A percentile compares a stretch with the other conserved stretches of the same genome.
phyloP scores from a whole-genome alignment of 2,888 invertebrate species.

The Archaeoteleia sp. region DNA sequence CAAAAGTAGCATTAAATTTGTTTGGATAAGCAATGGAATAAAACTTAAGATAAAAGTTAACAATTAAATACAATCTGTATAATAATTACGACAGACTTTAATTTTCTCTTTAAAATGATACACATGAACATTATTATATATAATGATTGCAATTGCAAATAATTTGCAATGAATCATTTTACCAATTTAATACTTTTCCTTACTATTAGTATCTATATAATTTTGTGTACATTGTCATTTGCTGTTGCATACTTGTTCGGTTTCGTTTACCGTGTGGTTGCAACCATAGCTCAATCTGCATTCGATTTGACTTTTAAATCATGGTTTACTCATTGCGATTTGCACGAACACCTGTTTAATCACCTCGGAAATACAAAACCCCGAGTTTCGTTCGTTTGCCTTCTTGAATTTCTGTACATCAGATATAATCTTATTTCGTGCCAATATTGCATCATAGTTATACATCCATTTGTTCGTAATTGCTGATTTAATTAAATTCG shows the following conservation, averaged over 20 bases:
- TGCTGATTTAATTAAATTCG: constrained; percentile 17
- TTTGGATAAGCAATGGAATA: too few relatives aligned
- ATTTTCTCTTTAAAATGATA: too few relatives aligned
- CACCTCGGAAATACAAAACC: constrained; percentile 26
- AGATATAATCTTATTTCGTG: constrained; percentile 29
- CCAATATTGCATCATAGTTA: constrained; percentile 28
- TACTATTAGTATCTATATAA: too few relatives aligned
- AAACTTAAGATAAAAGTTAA: too few relatives aligned
- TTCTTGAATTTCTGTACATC: constrained; percentile 11
- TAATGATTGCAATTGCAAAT: too few relatives aligned
- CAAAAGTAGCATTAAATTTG: too few relatives aligned
- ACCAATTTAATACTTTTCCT: too few relatives aligned
- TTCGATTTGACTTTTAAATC: constrained; percentile 71
- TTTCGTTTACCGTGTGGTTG: constrained; percentile 36
- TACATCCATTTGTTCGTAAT: constrained; percentile 34
- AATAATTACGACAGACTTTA: too few relatives aligned
- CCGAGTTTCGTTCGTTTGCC: constrained; percentile 31
- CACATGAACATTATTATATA: too few relatives aligned
- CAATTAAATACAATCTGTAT: too few relatives aligned
- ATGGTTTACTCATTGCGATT: constrained; percentile 48
- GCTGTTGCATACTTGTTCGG: constrained; percentile 10
- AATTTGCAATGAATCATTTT: too few relatives aligned
- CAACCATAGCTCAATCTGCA: constrained; percentile 62
- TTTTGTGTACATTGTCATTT: constrained; percentile 10
- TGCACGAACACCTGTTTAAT: constrained; percentile 36